Percentiles rank a stretch among this genome's conserved stretches.
phyloP scores from a whole-genome alignment of 2,888 invertebrate genomes.

The Petrophora chlorosata region DNA sequence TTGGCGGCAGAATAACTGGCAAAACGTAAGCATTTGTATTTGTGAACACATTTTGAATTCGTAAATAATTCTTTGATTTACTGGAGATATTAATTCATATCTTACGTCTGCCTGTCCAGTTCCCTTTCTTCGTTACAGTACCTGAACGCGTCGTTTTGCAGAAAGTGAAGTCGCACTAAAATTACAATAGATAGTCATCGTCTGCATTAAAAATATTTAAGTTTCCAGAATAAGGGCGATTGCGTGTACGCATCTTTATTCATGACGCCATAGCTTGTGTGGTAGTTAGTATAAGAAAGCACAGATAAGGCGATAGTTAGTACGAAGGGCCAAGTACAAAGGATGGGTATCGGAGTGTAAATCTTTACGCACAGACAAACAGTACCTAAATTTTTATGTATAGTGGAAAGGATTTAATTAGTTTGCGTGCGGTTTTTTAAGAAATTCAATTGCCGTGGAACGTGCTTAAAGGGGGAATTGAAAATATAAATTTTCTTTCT shows the following conservation, averaged over 20 bases:
- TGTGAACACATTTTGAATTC: too few species aligned
- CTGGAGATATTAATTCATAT: too few species aligned
- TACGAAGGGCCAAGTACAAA: slow-evolving; percentile 16
- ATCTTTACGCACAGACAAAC: slow-evolving; percentile 54
- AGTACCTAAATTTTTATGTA: slow-evolving; percentile 28
- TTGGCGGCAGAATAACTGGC: too few species aligned
- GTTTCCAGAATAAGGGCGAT: slow-evolving; percentile 27
- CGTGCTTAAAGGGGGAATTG: slow-evolving; percentile 3
- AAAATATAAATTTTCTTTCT: too few species aligned
- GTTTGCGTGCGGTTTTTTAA: slow-evolving; percentile 31
- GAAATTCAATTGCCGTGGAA: slow-evolving; percentile 6
- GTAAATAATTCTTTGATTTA: too few species aligned
- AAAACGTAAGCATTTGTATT: too few species aligned
- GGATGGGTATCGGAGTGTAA: slow-evolving; percentile 21
- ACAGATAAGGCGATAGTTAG: background rate
- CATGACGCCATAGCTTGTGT: slow-evolving; percentile 38
- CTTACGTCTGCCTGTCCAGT: too few species aligned
- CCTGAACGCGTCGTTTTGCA: background rate
- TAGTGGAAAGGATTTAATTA: slow-evolving; percentile 50
- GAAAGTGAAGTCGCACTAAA: background rate
- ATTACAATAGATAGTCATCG: slow-evolving; percentile 18
- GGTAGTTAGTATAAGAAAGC: slow-evolving; percentile 9
- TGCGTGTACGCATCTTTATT: slow-evolving; percentile 42
- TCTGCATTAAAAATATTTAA: slow-evolving; percentile 13
- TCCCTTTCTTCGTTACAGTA: too few species aligned